Percentiles rank a stretch among this genome's conserved stretches.
These are phyloP conservation scores for Orchesella flavescens DNA, from an alignment of 2,888 invertebrate species.

Conservation along the genomic window DNA sequence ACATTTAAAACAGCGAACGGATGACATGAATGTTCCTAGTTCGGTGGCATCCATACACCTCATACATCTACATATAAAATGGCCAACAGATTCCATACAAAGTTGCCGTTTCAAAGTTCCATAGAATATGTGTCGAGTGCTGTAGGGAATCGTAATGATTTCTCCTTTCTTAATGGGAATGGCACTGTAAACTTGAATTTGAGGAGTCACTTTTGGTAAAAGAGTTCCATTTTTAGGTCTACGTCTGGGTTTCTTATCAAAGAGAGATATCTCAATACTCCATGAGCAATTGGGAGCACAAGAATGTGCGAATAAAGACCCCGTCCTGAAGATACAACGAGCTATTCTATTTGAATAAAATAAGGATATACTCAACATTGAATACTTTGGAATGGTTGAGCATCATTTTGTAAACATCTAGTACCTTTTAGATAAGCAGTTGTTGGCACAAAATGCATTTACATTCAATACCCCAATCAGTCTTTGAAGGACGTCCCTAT, in stretches of 20 bases:
- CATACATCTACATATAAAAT: slow-evolving; percentile 53
- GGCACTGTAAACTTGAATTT: slow-evolving; percentile 51
- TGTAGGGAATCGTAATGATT: slow-evolving; percentile 57
- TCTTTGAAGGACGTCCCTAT: slow-evolving; percentile 17
- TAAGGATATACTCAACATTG: not conserved
- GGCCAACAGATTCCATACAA: slow-evolving; percentile 54
- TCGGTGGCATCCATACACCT: slow-evolving; percentile 54
- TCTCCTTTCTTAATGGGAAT: slow-evolving; percentile 51
- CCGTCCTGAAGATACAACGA: slow-evolving; percentile 50
- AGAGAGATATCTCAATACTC: slow-evolving; percentile 41
- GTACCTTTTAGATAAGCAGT: slow-evolving; percentile 47
- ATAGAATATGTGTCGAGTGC: slow-evolving; percentile 44
- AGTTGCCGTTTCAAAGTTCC: slow-evolving; percentile 55
- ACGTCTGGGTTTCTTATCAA: not conserved
- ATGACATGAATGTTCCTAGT: slow-evolving; percentile 51
- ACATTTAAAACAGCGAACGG: slow-evolving; percentile 54
- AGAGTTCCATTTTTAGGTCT: slow-evolving; percentile 18
- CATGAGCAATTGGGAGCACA: slow-evolving; percentile 60
- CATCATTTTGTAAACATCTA: not conserved
- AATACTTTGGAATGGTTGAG: no score
- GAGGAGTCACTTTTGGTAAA: slow-evolving; percentile 15
- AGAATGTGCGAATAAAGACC: slow-evolving; percentile 55
- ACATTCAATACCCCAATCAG: slow-evolving; percentile 61
- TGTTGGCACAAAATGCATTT: slow-evolving; percentile 63
- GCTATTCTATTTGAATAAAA: slow-evolving; percentile 44